Evolutionary conservation across 2,113 vertebrate species (phyloP).

Genomic region (Orycteropus afer): DNA sequence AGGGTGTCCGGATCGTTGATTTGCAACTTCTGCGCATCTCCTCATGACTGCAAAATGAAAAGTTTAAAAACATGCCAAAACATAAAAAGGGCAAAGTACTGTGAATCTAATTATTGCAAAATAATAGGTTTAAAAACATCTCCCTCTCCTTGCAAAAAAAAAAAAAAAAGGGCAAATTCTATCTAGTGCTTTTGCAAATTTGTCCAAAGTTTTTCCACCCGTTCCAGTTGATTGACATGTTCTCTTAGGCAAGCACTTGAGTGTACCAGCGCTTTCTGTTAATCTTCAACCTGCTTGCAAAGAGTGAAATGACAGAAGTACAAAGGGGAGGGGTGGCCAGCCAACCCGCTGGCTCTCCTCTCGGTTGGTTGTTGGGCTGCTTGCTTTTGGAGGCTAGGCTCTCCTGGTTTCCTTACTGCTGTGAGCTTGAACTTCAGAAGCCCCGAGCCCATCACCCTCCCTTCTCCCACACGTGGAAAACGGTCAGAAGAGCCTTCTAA

Average conservation of each 20-base stretch:
- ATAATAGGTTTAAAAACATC: no score
- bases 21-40: no score
- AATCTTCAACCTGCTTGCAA: constrained; percentile 41
- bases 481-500: constrained; percentile 28
- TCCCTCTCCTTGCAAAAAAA: no score
- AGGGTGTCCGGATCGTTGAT: no score
- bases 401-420: not conserved
- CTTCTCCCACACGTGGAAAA: constrained; percentile 12
- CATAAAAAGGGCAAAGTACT: no score
- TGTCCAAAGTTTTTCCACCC: not conserved
- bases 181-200: not conserved
- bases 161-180: not conserved
- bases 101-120: no score
- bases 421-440: not conserved
- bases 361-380: constrained; percentile 21
- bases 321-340: constrained; percentile 1
- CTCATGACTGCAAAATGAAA: no score
- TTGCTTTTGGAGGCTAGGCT: constrained; percentile 37
- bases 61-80: no score
- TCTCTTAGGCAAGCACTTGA: constrained; percentile 6
- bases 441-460: not conserved
- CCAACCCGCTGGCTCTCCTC: not conserved
- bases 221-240: not conserved
- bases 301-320: constrained; percentile 29
- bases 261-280: constrained; percentile 53